phyloP scores from a whole-genome alignment of 2,113 vertebrate genomes.

The Aplodontia rufa region DNA sequence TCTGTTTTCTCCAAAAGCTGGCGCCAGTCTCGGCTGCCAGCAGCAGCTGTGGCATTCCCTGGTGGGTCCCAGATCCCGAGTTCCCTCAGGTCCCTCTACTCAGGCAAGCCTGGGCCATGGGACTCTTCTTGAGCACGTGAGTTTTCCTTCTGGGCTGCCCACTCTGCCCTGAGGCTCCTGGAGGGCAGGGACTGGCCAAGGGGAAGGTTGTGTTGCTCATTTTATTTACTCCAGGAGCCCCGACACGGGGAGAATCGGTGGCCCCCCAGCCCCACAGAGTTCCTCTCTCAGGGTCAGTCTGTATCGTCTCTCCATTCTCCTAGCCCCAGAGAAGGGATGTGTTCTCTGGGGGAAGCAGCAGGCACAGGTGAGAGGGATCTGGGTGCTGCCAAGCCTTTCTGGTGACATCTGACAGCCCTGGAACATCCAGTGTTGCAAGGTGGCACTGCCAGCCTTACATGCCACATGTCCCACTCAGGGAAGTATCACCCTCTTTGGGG shows the following conservation, averaged over 20 bases:
- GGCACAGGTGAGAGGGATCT: background rate
- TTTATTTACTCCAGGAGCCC: background rate
- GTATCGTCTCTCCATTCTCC: background rate
- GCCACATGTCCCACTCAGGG: background rate
- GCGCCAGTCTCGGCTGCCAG: background rate
- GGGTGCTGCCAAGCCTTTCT: background rate
- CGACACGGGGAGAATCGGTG: background rate
- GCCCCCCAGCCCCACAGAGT: background rate
- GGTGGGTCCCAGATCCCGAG: background rate
- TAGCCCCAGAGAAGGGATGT: background rate
- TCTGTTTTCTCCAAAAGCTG: background rate
- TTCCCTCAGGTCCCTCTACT: background rate
- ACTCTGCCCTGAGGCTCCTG: background rate
- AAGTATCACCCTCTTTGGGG: background rate
- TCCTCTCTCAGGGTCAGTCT: background rate
- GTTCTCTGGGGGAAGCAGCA: background rate
- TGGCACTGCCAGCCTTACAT: background rate
- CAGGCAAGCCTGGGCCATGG: background rate
- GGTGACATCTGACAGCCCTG: background rate
- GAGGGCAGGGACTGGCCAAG: background rate
- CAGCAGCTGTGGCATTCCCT: background rate
- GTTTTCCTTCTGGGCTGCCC: background rate
- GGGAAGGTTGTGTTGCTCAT: fast-evolving
- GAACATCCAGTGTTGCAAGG: background rate
- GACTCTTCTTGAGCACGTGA: background rate